Evolutionary conservation across 2,797 vertebrate genomes (phyloP), one percentile per base, ranked within the genome.

Genomic region (Hippocampus kuda): DNA sequence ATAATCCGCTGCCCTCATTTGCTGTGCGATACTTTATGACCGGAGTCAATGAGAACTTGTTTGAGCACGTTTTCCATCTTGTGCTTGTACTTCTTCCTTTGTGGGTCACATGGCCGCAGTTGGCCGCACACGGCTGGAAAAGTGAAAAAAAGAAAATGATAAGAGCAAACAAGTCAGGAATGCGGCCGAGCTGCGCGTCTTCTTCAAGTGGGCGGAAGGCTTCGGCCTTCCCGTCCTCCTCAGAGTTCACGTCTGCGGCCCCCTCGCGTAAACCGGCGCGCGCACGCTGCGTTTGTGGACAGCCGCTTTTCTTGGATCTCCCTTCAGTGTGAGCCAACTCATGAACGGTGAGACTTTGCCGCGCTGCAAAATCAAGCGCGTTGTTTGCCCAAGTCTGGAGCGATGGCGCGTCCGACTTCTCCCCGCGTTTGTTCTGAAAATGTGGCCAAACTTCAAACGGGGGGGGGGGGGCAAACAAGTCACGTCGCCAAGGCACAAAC

Each of bases 131-230:
- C 22, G 46, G 5, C 49, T 24, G 46, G 65, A 66, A 70, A 34
- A 60, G 57, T 8, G 24, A 48, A n/a, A 13, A 11, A 11, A 65
- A 69, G 76, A 75, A 68, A 53, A 51, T 2, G 48, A 72, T 73
- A 27, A 11, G 46, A 68, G 78, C 62, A 80, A 81, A 79, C 42
- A 75, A 46, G 0, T n/a, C 49, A 79, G 76, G 70, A 81, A 78
- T 82, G 75, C n/a, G 0, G 68, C 68, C 71, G 84, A 81, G 76
- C 77, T 57, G 44, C 2, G 72, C 66, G 75, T 78, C 77, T 85
- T 77, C 76, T 85, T 66, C 60, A 62, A 56, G 61, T 73, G 69
- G 66, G 74, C 66, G 64, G 64, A 61, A 65, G 34, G 27, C 63
- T 71, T 60, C 74, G 27, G 75, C 71, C 15, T 74, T 77, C 76